Evolutionary conservation across 2,888 invertebrate genomes (phyloP).

Genomic region (Torymus auratus): DNA sequence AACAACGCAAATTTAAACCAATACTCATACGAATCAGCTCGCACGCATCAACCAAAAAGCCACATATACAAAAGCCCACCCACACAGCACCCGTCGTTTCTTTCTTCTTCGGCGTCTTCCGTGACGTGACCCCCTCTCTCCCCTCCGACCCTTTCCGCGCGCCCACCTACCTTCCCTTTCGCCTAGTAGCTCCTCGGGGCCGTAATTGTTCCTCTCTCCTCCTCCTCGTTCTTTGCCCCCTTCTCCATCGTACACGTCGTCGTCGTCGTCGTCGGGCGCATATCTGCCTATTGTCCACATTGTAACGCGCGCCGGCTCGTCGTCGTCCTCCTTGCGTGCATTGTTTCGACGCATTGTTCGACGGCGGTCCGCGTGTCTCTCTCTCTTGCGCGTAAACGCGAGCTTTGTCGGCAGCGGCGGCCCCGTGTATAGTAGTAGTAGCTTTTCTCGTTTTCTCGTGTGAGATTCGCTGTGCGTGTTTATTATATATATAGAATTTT

Average conservation of each 20-base stretch:
- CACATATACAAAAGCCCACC: no score
- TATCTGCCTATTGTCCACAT: slow-evolving; percentile 73
- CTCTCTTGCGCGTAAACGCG: slow-evolving; percentile 13
- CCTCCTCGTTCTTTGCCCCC: not conserved
- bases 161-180: slow-evolving; percentile 9
- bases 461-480: no score
- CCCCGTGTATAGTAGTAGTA: no score
- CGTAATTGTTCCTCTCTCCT: not conserved
- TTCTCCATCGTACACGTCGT: slow-evolving; percentile 16
- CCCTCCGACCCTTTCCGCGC: slow-evolving; percentile 13
- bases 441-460: no score
- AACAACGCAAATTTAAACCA: no score
- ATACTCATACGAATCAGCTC: no score
- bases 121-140: slow-evolving; percentile 3
- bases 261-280: slow-evolving; percentile 57
- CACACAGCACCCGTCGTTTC: no score
- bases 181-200: no score
- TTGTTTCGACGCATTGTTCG: slow-evolving; percentile 73
- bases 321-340: slow-evolving; percentile 62
- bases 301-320: slow-evolving; percentile 64
- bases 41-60: no score
- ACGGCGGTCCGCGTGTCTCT: slow-evolving; percentile 63
- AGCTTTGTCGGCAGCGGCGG: not conserved
- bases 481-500: no score
- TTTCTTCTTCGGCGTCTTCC: no score